These are phyloP conservation scores for Nesidiocoris tenuis DNA, from an alignment of 2,888 invertebrate species.

Conservation along the genomic window DNA sequence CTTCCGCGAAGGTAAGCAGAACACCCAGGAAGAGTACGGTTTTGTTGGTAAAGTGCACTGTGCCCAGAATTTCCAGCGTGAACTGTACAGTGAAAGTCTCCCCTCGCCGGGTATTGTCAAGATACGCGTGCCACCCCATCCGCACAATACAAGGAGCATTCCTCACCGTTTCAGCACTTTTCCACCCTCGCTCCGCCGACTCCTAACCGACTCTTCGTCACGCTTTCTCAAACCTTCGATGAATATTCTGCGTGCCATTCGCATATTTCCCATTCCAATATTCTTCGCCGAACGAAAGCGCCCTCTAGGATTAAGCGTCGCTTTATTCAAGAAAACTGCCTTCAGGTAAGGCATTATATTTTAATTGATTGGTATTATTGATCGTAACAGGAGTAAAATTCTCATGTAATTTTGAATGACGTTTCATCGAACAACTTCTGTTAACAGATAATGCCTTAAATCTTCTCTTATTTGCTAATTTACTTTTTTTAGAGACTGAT, in stretches of 20 bases:
- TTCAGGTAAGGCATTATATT: too few species aligned
- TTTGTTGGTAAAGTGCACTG: not conserved
- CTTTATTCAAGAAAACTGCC: too few species aligned
- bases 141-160: conserved; percentile 15
- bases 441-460: too few species aligned
- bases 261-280: conserved; percentile 18
- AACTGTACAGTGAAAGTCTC: conserved; percentile 13
- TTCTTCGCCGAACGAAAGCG: not conserved
- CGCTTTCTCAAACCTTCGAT: not conserved
- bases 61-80: not conserved
- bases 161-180: not conserved
- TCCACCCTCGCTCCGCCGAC: not conserved
- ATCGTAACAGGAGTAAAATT: too few species aligned
- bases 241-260: conserved; percentile 11
- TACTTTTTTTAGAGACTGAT: too few species aligned
- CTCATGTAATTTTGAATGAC: too few species aligned
- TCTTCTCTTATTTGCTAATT: too few species aligned
- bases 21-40: not conserved
- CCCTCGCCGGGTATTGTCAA: not conserved
- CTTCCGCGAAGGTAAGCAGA: too few species aligned
- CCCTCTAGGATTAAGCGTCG: too few species aligned
- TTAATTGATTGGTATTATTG: too few species aligned
- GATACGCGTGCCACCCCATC: not conserved
- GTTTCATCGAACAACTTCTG: too few species aligned
- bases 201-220: not conserved